Percentiles rank a stretch among this genome's conserved stretches.
Evolutionary conservation across 1,140 invertebrate species (phyloP).

Genomic region (Philotrypesis tridentata): DNA sequence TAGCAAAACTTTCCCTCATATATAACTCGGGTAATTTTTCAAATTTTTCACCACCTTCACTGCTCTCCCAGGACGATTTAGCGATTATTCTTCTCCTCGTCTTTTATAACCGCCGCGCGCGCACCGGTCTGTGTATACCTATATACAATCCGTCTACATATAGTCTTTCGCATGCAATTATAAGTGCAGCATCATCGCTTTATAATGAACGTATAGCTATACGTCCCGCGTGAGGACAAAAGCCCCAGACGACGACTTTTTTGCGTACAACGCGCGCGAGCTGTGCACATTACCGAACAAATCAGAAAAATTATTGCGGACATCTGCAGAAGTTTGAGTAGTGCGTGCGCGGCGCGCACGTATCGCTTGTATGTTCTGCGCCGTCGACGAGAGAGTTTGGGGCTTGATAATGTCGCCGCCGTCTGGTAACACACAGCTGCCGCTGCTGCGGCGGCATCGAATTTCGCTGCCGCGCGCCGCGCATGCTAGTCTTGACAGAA

Average conservation of each 20-base stretch:
- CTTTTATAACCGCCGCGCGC: not conserved
- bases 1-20: not conserved
- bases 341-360: not conserved
- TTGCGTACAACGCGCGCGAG: too few species aligned
- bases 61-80: not conserved
- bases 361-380: not conserved
- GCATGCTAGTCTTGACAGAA: not conserved
- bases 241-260: too few species aligned
- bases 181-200: too few species aligned
- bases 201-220: too few species aligned
- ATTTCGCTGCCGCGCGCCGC: not conserved
- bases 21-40: not conserved
- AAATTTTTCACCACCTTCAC: not conserved
- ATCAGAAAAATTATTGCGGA: conserved; percentile 18
- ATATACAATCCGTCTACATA: too few species aligned
- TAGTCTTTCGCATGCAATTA: too few species aligned
- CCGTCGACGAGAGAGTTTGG: not conserved
- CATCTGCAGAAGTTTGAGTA: not conserved
- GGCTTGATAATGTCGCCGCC: not conserved
- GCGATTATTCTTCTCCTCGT: too few species aligned
- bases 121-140: not conserved
- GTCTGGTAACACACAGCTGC: conserved; percentile 14
- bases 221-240: too few species aligned
- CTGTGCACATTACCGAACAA: too few species aligned
- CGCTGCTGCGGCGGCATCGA: too few species aligned